A percentile compares a stretch with the other conserved stretches of the same genome.
These are phyloP conservation scores for Phortica magna DNA, from an alignment of 2,888 invertebrate genomes.

Conservation along the genomic window DNA sequence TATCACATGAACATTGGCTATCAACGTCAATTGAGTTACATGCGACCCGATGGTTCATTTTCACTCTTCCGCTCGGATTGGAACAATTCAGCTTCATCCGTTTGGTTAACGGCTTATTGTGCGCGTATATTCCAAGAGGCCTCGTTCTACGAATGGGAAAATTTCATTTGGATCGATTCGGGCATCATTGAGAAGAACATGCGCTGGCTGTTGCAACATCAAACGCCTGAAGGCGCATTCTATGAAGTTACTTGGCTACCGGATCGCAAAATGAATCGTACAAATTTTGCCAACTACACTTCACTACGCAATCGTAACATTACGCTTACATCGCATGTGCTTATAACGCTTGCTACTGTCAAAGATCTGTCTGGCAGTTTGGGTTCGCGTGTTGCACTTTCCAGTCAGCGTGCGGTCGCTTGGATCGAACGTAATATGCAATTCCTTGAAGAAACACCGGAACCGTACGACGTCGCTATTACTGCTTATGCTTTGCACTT, in stretches of 20 bases:
- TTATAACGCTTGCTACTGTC: slow-evolving; percentile 91
- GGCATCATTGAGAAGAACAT: slow-evolving; percentile 90
- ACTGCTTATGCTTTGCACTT: slow-evolving; percentile 92
- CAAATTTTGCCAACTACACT: slow-evolving; percentile 79
- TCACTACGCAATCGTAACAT: slow-evolving; percentile 86
- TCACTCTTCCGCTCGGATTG: slow-evolving; percentile 94
- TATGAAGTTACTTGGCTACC: slow-evolving; percentile 92
- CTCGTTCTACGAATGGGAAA: slow-evolving; percentile 98
- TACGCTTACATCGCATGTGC: slow-evolving; percentile 94
- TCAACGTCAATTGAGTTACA: slow-evolving; percentile 93
- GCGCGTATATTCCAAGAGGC: slow-evolving; percentile 93
- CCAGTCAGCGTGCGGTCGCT: slow-evolving; percentile 85
- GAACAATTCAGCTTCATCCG: slow-evolving; percentile 92
- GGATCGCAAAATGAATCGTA: slow-evolving; percentile 91
- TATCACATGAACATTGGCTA: slow-evolving; percentile 93
- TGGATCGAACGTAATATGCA: slow-evolving; percentile 92
- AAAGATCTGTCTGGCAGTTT: slow-evolving; percentile 88
- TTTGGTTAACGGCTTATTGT: slow-evolving; percentile 96
- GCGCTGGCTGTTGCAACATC: slow-evolving; percentile 91
- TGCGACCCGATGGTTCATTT: slow-evolving; percentile 94
- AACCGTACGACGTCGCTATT: slow-evolving; percentile 91
- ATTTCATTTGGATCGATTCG: slow-evolving; percentile 95
- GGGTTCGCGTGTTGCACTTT: slow-evolving; percentile 86
- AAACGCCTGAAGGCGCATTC: slow-evolving; percentile 91
- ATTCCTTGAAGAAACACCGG: slow-evolving; percentile 84